A percentile compares a stretch with the other conserved stretches of the same genome.
Conservation (phyloP, 2,888 invertebrate genomes). For the Strigamia transsilvanica region DNA sequence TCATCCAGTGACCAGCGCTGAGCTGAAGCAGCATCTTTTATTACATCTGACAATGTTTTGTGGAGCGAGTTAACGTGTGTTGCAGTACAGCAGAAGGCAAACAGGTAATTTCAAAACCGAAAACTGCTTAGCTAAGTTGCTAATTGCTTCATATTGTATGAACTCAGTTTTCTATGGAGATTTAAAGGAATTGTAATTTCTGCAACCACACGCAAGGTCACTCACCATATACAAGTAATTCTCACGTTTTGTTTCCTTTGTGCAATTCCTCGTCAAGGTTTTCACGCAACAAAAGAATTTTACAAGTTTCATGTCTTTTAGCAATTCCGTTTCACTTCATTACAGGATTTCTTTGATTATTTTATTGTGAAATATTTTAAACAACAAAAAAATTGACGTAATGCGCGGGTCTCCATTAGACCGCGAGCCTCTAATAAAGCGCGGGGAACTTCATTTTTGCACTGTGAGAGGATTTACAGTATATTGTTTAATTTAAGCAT, state of each 20-base stretch:
- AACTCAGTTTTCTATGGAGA: background rate
- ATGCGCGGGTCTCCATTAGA: too few relatives aligned
- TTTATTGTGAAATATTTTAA: too few relatives aligned
- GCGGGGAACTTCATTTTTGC: too few relatives aligned
- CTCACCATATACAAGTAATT: background rate
- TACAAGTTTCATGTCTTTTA: background rate
- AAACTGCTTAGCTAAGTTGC: background rate
- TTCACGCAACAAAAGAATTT: background rate
- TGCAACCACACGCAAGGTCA: background rate
- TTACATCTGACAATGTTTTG: slow-evolving; percentile 11
- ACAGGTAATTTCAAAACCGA: background rate
- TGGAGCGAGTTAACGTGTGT: slow-evolving; percentile 2
- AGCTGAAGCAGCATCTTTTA: background rate
- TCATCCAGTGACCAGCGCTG: background rate
- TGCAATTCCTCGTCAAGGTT: background rate
- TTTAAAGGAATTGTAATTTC: background rate
- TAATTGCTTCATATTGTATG: background rate
- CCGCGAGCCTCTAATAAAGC: too few relatives aligned
- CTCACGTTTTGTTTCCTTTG: background rate
- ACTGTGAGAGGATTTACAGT: too few relatives aligned
- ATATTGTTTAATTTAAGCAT: too few relatives aligned
- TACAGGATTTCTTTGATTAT: too few relatives aligned
- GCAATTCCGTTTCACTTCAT: too few relatives aligned
- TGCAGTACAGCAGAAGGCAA: background rate
- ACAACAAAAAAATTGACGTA: too few relatives aligned